Conservation (phyloP, 2,888 invertebrate species). For the Dryobota labecula region DNA sequence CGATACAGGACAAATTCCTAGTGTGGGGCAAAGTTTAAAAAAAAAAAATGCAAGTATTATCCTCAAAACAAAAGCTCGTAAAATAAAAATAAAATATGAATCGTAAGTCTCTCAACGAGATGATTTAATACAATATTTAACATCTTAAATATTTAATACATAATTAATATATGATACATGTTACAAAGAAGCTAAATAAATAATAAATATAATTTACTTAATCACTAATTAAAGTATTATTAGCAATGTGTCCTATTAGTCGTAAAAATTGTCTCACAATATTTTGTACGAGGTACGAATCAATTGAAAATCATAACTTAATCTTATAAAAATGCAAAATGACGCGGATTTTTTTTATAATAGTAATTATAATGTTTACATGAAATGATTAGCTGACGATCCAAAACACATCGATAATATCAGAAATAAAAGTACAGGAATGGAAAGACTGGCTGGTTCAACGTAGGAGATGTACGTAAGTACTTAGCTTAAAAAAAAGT, state of each 20-base stretch:
- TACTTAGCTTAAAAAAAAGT: not conserved
- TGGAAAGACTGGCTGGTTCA: slow-evolving; percentile 7
- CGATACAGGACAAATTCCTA: too few species aligned
- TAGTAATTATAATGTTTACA: not conserved
- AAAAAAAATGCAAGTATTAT: too few species aligned
- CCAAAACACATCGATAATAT: slow-evolving; percentile 34
- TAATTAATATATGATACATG: slow-evolving; percentile 16
- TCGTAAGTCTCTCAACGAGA: not conserved
- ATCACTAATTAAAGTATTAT: slow-evolving; percentile 9
- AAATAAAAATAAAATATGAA: not conserved
- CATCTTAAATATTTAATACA: slow-evolving; percentile 3
- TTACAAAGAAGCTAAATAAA: slow-evolving; percentile 33
- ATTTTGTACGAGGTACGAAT: slow-evolving; percentile 41
- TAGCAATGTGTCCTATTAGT: slow-evolving; percentile 21
- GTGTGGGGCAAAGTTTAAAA: too few species aligned
- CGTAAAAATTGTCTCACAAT: slow-evolving; percentile 41
- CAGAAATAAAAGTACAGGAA: slow-evolving; percentile 22
- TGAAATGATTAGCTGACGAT: slow-evolving; percentile 10
- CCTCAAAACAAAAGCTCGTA: not conserved
- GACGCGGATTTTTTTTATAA: not conserved
- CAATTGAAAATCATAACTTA: slow-evolving; percentile 18
- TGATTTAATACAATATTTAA: slow-evolving; percentile 24
- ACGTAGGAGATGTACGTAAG: not conserved
- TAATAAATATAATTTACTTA: slow-evolving; percentile 31
- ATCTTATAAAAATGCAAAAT: slow-evolving; percentile 15